phyloP scores from a whole-genome alignment of 2,888 invertebrate genomes.

The Andrena praecox region DNA sequence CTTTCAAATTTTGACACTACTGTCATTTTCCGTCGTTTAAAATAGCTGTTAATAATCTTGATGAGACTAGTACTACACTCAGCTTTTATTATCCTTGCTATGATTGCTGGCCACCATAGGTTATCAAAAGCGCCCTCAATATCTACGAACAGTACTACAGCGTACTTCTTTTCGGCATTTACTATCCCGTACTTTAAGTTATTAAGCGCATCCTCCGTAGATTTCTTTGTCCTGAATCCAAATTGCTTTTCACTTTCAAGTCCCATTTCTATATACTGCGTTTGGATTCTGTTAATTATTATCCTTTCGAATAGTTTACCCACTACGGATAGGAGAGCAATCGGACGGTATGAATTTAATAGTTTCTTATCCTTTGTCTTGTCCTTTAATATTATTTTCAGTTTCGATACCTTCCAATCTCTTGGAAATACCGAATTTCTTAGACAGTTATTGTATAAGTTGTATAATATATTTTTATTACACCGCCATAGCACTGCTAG shows the following conservation, averaged over 20 bases:
- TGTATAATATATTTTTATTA: neutral
- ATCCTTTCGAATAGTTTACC: slow-evolving; percentile 25
- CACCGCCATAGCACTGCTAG: neutral
- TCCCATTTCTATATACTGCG: neutral
- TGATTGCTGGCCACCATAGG: slow-evolving; percentile 21
- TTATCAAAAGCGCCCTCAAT: slow-evolving; percentile 30
- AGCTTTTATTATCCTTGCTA: neutral
- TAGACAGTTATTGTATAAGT: slow-evolving; percentile 1
- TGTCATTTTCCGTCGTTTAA: neutral
- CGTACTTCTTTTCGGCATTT: neutral
- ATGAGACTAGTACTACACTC: neutral
- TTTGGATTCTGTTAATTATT: slow-evolving; percentile 4
- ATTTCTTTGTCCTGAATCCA: slow-evolving; percentile 10
- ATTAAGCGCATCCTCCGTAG: slow-evolving; percentile 26
- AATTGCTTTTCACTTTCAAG: neutral
- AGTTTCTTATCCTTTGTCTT: neutral
- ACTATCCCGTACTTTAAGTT: neutral
- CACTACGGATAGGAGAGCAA: neutral
- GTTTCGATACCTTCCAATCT: slow-evolving; percentile 13
- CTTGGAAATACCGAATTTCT: neutral
- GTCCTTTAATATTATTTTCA: slow-evolving; percentile 15
- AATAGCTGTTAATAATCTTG: slow-evolving; percentile 4
- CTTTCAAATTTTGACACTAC: neutral
- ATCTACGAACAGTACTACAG: neutral
- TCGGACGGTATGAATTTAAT: slow-evolving; percentile 24